Evolutionary conservation across 2,797 vertebrate genomes (phyloP).

Genomic region (Lacerta agilis): DNA sequence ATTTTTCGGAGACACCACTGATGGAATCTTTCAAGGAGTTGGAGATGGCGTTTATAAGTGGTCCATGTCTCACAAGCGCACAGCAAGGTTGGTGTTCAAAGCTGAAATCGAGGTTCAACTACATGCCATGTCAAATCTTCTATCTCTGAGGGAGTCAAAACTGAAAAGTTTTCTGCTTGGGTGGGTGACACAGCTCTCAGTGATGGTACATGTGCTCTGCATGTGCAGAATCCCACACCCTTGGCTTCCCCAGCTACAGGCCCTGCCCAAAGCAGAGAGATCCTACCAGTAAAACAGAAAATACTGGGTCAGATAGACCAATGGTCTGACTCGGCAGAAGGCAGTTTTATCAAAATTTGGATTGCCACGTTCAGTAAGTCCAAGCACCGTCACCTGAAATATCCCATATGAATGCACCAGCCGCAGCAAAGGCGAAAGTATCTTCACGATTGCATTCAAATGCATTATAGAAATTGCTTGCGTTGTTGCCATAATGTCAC

Average conservation of each 20-base stretch:
- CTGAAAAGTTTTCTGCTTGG: neutral
- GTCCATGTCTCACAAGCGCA: too few relatives aligned
- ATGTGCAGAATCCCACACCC: too few relatives aligned
- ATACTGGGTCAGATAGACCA: neutral
- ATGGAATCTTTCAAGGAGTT: too few relatives aligned
- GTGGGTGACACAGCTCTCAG: too few relatives aligned
- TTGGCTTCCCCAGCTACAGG: neutral
- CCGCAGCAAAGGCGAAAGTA: neutral
- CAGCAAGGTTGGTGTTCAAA: too few relatives aligned
- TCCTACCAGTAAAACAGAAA: neutral
- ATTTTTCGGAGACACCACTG: too few relatives aligned
- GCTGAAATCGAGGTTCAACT: neutral
- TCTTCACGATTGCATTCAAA: neutral
- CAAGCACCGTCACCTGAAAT: neutral
- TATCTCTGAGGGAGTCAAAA: neutral
- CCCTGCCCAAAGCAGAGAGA: neutral
- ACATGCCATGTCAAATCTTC: neutral
- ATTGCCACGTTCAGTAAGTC: neutral
- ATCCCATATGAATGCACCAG: neutral
- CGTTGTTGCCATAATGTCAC: constrained; percentile 3
- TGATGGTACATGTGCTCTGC: neutral
- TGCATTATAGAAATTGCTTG: constrained; percentile 2
- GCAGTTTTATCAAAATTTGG: neutral
- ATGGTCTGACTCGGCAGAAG: neutral
- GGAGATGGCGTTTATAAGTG: too few relatives aligned